Percentiles rank a stretch among this genome's conserved stretches.
phyloP scores from a whole-genome alignment of 2,888 invertebrate species.

The Argyresthia goedartella region DNA sequence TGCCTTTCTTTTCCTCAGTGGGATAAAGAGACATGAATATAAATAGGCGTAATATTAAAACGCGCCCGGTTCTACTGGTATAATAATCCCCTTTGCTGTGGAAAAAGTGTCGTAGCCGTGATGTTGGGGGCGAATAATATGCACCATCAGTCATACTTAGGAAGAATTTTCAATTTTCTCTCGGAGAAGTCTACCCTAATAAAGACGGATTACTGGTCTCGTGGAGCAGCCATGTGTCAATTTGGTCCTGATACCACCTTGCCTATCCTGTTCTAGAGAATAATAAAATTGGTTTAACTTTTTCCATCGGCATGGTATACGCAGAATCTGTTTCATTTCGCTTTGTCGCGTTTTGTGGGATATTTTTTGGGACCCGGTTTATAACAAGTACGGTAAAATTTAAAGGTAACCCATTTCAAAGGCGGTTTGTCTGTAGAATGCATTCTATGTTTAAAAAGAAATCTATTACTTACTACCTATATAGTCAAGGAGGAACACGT shows the following conservation, averaged over 20 bases:
- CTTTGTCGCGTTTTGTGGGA: background rate
- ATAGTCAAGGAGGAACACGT: too few species aligned
- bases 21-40: constrained; percentile 58
- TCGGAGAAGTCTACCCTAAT: constrained; percentile 46
- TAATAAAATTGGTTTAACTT: constrained; percentile 4
- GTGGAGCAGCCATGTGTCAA: constrained; percentile 33
- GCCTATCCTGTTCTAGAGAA: constrained; percentile 3
- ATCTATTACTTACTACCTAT: too few species aligned
- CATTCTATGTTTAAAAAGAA: background rate
- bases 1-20: constrained; percentile 32
- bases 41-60: constrained; percentile 64
- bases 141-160: constrained; percentile 68
- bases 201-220: constrained; percentile 54
- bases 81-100: constrained; percentile 60
- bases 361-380: too few species aligned
- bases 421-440: background rate
- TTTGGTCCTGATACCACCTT: constrained; percentile 17
- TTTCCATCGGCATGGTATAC: background rate
- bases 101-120: constrained; percentile 34
- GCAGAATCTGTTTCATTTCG: background rate
- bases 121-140: constrained; percentile 53
- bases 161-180: constrained; percentile 64
- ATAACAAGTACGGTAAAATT: too few species aligned
- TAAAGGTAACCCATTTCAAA: background rate
- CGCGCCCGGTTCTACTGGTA: constrained; percentile 34